These are phyloP conservation scores for Chelonia mydas DNA, from an alignment of 2,797 vertebrate genomes.

Conservation along the genomic window DNA sequence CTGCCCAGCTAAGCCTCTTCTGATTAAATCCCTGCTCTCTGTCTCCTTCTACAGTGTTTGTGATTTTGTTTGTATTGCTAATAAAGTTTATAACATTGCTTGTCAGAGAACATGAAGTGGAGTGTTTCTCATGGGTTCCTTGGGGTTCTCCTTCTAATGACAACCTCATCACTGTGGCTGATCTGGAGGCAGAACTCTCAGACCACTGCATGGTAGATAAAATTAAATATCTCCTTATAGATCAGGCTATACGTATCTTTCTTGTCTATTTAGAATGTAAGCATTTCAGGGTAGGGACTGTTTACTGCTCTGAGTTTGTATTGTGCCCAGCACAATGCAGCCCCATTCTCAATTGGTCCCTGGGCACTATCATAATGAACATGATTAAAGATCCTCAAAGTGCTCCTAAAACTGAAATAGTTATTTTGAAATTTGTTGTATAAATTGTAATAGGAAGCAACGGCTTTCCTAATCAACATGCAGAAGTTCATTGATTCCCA, in stretches of 20 bases:
- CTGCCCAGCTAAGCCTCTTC: too few relatives aligned
- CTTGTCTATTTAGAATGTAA: background rate
- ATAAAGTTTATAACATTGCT: background rate
- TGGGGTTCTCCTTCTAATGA: background rate
- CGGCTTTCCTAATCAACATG: background rate
- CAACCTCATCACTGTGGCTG: background rate
- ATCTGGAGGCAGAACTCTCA: background rate
- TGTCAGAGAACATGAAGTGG: background rate
- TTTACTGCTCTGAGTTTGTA: background rate
- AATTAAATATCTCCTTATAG: background rate
- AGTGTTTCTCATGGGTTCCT: background rate
- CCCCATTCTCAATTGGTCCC: background rate
- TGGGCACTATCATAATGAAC: background rate
- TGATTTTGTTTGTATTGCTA: too few relatives aligned
- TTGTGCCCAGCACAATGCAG: background rate
- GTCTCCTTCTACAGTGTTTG: too few relatives aligned
- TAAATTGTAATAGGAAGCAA: background rate
- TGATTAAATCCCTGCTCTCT: too few relatives aligned
- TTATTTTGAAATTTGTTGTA: background rate
- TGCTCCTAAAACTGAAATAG: background rate
- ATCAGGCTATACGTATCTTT: background rate
- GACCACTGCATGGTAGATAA: background rate
- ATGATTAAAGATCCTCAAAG: background rate
- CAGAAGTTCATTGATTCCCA: background rate
- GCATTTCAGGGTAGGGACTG: background rate